A percentile compares a stretch with the other conserved stretches of the same genome.
Conservation (phyloP, 2,113 vertebrate genomes). For the Protobothrops mucrosquamatus region DNA sequence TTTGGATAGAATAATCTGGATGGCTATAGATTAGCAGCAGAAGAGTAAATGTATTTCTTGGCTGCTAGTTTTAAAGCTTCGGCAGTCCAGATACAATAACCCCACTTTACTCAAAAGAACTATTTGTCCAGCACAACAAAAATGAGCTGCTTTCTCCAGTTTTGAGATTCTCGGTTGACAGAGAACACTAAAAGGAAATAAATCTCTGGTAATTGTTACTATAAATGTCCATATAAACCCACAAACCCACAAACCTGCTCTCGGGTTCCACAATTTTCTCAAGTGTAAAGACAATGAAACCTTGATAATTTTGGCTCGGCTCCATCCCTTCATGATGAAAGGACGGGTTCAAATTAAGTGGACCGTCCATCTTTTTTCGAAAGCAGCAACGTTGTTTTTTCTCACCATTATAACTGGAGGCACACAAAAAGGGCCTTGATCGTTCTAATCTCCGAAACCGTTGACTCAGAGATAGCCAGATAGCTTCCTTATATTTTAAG, state of each 20-base stretch:
- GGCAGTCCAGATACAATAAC: neutral
- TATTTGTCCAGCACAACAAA: rapidly evolving
- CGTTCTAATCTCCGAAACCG: constrained; percentile 11
- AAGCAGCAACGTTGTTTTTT: neutral
- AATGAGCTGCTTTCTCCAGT: neutral
- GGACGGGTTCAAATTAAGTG: rapidly evolving
- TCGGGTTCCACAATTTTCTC: neutral
- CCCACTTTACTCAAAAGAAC: neutral
- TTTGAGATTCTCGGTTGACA: neutral
- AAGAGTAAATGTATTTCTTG: neutral
- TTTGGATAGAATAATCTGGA: no score
- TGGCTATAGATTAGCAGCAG: no score
- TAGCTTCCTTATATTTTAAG: constrained; percentile 33
- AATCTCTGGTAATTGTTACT: neutral
- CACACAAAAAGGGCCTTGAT: constrained; percentile 8
- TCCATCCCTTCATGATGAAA: constrained; percentile 3
- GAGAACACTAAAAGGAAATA: neutral
- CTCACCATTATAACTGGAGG: neutral
- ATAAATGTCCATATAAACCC: neutral
- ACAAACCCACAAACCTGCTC: neutral
- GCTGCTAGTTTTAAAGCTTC: neutral
- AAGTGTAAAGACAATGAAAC: neutral
- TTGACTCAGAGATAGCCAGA: constrained; percentile 35
- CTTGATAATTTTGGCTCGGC: neutral
- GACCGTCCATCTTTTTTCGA: no score